Evolutionary conservation across 30 jellyfish, hydroid and myxozoan species (phyloP), one percentile per base, ranked within the genome.

Genomic region (Hydractinia symbiolongicarpus): DNA sequence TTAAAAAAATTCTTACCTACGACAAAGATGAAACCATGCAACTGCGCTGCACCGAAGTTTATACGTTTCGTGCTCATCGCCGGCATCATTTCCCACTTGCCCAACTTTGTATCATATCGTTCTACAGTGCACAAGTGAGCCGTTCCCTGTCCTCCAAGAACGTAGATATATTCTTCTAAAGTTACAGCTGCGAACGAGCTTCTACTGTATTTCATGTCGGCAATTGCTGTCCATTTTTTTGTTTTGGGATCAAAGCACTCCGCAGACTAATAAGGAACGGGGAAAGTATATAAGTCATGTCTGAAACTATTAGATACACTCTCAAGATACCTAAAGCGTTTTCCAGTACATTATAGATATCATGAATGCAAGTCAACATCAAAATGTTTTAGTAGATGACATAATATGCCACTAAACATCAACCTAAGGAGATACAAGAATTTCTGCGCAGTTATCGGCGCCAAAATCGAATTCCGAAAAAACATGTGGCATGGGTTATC

Each of bases 11-110:
- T 78, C 96, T 78, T 74, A 91, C 98, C 98, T 20, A 91, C 98
- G n/a, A 91, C 98, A 50, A 81, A 91, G 7, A 91, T 91, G 60
- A 86, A 91, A 30, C 98, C 97, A 82, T 86, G 89, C 72, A 91
- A 69, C 30, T 89, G 88, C 53, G 96, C 94, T 6, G 97, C 97
- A 40, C 97, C 97, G 61, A 91, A 91, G 58, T 91, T 91, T 54
- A 86, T 86, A 50, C 98, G 69, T 52, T 94, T 88, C n/a, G 95
- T 84, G 69, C 96, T 86, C 98, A 91, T 91, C 5, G 98, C 98
- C 6, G 98, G 98, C 77, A 91, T 91, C 86, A 91, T 55, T 58
- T 86, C 86, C 98, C 98, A 91, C 52, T 62, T 70, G 81, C 80
- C 98, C 17, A 76, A 58, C 44, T 62, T 76, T 5, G 96, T 88